Base-by-base conservation (phyloP, 2,888 invertebrate genomes). In the Temnothorax unifasciatus region DNA sequence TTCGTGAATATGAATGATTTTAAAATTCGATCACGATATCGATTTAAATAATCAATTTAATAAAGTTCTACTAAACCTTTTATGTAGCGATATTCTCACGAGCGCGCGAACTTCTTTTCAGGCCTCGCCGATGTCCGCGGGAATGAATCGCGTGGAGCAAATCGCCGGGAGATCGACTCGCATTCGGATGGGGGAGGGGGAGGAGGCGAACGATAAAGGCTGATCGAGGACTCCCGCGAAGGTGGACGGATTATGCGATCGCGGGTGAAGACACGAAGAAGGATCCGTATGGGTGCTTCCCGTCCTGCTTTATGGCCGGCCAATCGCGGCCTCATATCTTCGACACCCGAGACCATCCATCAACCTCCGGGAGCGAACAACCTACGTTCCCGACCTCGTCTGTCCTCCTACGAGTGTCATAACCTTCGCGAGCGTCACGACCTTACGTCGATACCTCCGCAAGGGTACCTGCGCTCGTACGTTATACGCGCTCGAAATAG, bases 271-370 rank as follows among this genome's bases (percentile, higher is more conserved):
- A 77, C 68, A 64, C 57, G 64, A 61, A 66, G 79, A 85, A 73
- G 76, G 86, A 87, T 85, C 84, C 86, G 86, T 79, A 87, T 82
- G 85, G 86, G 79, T 87, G 90, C 85, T 89, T 75, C 88, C 84
- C 88, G 88, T 89, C 87, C 87, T 88, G 91, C 87, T 92, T 91
- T 91, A 91, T 86, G 85, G 83, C 68, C 84, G 86, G 68, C 85
- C 91, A 91, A 91, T 91, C 92, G 90, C 84, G 75, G 85, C 86
- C 87, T 91, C 89, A 82, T 91, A 91, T 91, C 91, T 92, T 85
- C 86, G 87, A 77, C 87, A 83, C 34, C 75, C 44, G 75, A 87
- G 89, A 90, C 83, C 89, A 92, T 92, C 91, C 92, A 92, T 92
- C 92, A 92, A 91, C 86, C 89, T 86, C 85, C 88, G 88, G 89